Evolutionary conservation across 2,113 vertebrate species (phyloP).

Genomic region (Lepus europaeus): DNA sequence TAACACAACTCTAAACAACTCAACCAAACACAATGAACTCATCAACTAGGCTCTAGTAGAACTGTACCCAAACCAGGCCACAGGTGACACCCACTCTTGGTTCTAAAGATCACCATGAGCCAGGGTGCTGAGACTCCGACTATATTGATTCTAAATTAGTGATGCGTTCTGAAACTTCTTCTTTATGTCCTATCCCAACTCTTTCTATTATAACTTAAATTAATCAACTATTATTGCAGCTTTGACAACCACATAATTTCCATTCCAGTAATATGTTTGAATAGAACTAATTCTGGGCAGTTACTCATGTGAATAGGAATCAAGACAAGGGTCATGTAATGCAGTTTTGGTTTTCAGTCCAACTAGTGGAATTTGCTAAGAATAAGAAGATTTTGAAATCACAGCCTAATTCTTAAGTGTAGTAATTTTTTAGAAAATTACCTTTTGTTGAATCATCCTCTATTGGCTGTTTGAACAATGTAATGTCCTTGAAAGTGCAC

Average conservation of each 20-base stretch:
- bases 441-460: constrained; percentile 98
- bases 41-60: neutral
- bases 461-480: constrained; percentile 97
- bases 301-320: neutral
- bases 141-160: constrained; percentile 1
- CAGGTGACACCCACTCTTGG: neutral
- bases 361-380: neutral
- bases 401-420: neutral
- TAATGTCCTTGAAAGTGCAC: constrained; percentile 99
- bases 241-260: neutral
- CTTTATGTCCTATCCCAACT: neutral
- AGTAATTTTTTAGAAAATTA: constrained; percentile 80
- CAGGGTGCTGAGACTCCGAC: neutral
- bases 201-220: neutral
- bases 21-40: constrained; percentile 42
- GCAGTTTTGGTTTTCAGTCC: constrained; percentile 12
- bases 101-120: neutral
- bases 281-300: neutral
- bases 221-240: constrained; percentile 10
- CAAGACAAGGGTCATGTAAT: neutral
- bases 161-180: neutral
- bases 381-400: neutral
- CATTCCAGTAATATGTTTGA: neutral
- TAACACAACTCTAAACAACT: constrained; percentile 8
- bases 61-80: neutral